Base-by-base conservation (phyloP, 2,113 vertebrate genomes). In the Pangasianodon hypophthalmus region DNA sequence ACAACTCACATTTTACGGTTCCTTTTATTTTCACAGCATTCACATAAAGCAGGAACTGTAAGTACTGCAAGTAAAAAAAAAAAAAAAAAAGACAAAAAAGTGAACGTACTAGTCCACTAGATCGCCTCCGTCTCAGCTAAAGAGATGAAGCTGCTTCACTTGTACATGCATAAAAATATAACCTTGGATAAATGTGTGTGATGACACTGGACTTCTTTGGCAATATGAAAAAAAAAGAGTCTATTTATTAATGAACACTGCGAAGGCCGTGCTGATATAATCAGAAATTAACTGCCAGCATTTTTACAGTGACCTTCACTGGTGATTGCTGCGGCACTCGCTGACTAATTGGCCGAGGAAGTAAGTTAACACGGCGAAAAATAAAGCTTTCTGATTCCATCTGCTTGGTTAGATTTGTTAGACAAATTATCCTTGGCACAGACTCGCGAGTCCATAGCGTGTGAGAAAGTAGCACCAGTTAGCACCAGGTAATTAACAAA, bases 381-480 rank as follows among this genome's bases (percentile, higher is more conserved):
- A 19, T 52, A 41, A 37, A 37, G 82, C 54, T 79, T 81, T 85
- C 85, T 52, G 75, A 91, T 87, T 83, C 85, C 89, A 52, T 91
- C 91, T 88, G 87, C 92, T 92, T 90, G 87, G 87, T 89, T 88
- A 60, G 90, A 85, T 90, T 90, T 92, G 93, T 85, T 88, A 88
- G 92, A 85, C 67, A 85, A 92, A 93, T 88, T 75, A 92, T 92
- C 93, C 91, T 87, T 92, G 92, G 93, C 93, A 92, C 82, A 14
- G 87, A 92, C 89, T 90, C 91, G 86, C 50, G 88, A 73, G 52
- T 88, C 84, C 69, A 62, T 80, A 64, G 79, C 54, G 84, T 60
- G 88, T 81, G 90, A 86, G 82, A 92, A 92, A 93, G 89, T 92
- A 91, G 92, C 44, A 91, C 90, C 82, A 90, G 87, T 93, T 92